These are phyloP conservation scores for Bombus superbus DNA, from an alignment of 1,140 invertebrate species.

Conservation along the genomic window DNA sequence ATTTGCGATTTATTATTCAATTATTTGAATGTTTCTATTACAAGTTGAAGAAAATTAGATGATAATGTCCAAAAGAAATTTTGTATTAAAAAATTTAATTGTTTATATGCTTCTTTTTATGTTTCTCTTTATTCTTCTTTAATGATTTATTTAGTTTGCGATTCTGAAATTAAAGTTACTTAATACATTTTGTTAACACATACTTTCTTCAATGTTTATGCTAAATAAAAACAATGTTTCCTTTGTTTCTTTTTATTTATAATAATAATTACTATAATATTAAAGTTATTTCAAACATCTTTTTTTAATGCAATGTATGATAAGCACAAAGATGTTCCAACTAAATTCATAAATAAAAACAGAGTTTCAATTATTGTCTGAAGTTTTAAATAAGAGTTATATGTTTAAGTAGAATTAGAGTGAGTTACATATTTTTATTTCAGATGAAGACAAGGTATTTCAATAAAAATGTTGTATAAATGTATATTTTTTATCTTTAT, in stretches of 20 bases:
- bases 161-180: not conserved
- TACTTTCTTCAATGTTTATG: not conserved
- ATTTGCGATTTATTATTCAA: not conserved
- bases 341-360: not conserved
- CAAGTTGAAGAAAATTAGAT: not conserved
- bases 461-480: not conserved
- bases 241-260: not conserved
- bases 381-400: not conserved
- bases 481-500: not conserved
- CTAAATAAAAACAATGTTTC: not conserved
- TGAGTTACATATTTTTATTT: not conserved
- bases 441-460: not conserved
- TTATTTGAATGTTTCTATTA: not conserved
- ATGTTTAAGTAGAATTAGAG: not conserved
- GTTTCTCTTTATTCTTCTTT: not conserved
- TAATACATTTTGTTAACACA: not conserved
- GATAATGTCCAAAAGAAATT: not conserved
- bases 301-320: not conserved
- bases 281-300: not conserved
- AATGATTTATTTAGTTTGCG: not conserved
- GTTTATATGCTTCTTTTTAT: not conserved
- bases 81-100: not conserved
- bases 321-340: not conserved
- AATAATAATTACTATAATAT: not conserved
- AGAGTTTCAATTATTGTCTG: not conserved